phyloP scores from a whole-genome alignment of 2,113 vertebrate genomes.

The Saccopteryx bilineata region DNA sequence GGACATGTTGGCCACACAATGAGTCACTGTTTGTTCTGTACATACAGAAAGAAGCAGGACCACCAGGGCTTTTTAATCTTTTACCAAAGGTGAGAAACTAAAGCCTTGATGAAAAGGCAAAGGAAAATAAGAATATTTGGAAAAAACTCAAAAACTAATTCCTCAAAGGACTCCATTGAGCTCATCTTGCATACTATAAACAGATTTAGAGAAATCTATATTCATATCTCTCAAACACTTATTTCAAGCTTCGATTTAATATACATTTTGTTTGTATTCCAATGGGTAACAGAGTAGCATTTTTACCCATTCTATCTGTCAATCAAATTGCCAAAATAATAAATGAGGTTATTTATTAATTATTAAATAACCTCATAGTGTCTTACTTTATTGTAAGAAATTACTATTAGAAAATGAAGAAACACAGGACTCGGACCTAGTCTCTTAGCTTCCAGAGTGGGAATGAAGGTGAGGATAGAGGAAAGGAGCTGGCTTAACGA shows the following conservation, averaged over 20 bases:
- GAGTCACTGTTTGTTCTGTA: conserved; percentile 68
- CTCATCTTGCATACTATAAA: background rate
- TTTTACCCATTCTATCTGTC: background rate
- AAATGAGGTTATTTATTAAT: no score
- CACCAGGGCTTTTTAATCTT: conserved; percentile 71
- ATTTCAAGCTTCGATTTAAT: background rate
- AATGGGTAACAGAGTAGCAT: background rate
- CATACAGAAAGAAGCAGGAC: conserved; percentile 68
- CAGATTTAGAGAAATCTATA: background rate
- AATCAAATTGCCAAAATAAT: background rate
- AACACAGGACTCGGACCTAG: background rate
- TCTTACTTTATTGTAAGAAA: background rate
- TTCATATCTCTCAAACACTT: background rate
- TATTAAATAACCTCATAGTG: background rate
- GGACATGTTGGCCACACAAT: conserved; percentile 67
- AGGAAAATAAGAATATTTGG: background rate
- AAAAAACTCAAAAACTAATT: conserved; percentile 50
- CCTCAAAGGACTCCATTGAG: conserved; percentile 52
- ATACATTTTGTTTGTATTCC: background rate
- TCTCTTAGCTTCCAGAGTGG: background rate
- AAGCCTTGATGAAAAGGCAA: conserved; percentile 63
- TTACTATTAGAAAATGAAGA: background rate
- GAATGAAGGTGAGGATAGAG: background rate
- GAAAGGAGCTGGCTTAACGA: background rate
- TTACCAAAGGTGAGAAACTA: conserved; percentile 60